Conservation (phyloP, 2,888 invertebrate species). For the Acrobeloides nanus region DNA sequence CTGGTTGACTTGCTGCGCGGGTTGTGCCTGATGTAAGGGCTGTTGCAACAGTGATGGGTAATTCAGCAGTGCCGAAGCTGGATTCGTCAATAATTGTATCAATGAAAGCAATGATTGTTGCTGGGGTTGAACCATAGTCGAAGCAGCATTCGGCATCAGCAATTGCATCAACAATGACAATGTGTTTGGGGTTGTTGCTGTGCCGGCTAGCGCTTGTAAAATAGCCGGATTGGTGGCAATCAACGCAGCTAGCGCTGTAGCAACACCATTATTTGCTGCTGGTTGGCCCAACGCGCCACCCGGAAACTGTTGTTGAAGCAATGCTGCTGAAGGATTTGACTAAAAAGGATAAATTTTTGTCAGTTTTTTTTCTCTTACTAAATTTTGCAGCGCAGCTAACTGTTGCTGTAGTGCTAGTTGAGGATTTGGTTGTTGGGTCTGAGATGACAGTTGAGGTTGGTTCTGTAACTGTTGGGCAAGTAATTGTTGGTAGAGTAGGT, state of each 20-base stretch:
- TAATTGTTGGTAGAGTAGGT: constrained; percentile 10
- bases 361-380: no score
- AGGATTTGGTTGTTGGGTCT: constrained; percentile 2
- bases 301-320: not conserved
- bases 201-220: not conserved
- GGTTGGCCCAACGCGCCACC: not conserved
- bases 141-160: constrained; percentile 8
- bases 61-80: no score
- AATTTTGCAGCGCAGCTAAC: no score
- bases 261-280: constrained; percentile 11
- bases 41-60: no score
- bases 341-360: no score
- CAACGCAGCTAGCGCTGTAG: constrained; percentile 8
- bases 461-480: constrained; percentile 11
- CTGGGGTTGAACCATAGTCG: constrained; percentile 22
- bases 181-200: constrained; percentile 3
- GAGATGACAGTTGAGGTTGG: constrained; percentile 5
- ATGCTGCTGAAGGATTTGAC: no score
- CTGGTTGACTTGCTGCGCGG: no score
- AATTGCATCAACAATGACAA: constrained; percentile 9
- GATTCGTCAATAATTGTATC: no score
- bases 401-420: constrained; percentile 6
- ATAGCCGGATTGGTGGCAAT: constrained; percentile 8
- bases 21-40: no score
- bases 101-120: no score